These are phyloP conservation scores for Danionella dracula DNA, from an alignment of 2,797 vertebrate species.

Conservation along the genomic window DNA sequence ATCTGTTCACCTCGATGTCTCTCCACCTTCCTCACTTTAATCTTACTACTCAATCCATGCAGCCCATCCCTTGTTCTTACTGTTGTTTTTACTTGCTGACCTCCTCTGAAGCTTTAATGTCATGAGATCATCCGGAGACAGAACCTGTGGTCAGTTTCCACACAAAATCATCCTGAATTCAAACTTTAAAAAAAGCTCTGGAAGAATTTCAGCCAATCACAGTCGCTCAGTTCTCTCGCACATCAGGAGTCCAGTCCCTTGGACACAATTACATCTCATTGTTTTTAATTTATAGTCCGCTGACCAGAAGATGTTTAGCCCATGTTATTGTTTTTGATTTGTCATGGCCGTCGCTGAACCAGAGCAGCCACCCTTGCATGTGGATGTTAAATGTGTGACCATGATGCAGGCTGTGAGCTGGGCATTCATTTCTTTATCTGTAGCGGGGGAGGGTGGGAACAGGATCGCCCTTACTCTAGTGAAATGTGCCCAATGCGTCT, in stretches of 20 bases:
- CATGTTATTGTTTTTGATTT: slow-evolving; percentile 11
- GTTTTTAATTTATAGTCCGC: not conserved
- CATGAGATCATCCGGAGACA: slow-evolving; percentile 1
- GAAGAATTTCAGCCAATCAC: not conserved
- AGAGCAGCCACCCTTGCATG: slow-evolving; percentile 22
- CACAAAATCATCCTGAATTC: not conserved
- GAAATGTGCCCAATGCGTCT: slow-evolving; percentile 29
- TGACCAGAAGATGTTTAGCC: not conserved
- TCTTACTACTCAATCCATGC: not conserved
- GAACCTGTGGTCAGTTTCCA: slow-evolving; percentile 1
- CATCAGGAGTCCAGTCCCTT: not conserved
- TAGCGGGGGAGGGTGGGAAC: slow-evolving; percentile 23
- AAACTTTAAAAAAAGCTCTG: not conserved
- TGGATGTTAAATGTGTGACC: slow-evolving; percentile 11
- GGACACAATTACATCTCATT: not conserved
- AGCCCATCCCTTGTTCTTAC: not conserved
- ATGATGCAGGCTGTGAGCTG: not conserved
- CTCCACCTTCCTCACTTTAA: slow-evolving; percentile 17
- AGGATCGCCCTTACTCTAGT: slow-evolving; percentile 26
- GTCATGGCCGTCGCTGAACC: slow-evolving; percentile 16
- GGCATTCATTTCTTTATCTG: slow-evolving; percentile 2
- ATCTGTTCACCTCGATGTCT: slow-evolving; percentile 4
- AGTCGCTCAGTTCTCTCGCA: not conserved
- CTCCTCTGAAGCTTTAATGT: not conserved
- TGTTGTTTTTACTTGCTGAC: not conserved